A percentile compares a stretch with the other conserved stretches of the same genome.
Conservation (phyloP, 2,888 invertebrate species). For the Platynereis dumerilii region DNA sequence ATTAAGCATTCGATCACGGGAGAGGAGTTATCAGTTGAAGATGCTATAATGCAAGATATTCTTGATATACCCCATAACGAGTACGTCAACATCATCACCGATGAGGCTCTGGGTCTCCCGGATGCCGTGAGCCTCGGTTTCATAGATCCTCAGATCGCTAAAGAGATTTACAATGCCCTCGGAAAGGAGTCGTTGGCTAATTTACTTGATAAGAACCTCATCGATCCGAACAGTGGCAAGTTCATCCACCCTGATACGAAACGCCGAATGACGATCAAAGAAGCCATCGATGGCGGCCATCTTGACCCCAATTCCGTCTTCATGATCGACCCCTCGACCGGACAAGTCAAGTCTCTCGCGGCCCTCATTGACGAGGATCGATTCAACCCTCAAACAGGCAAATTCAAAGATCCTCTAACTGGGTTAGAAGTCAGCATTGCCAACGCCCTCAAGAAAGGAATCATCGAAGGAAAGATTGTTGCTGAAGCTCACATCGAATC, state of each 20-base stretch:
- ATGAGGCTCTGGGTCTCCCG: constrained; percentile 41
- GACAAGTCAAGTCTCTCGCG: constrained; percentile 50
- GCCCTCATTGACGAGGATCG: constrained; percentile 52
- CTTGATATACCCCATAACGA: constrained; percentile 38
- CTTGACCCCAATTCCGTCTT: constrained; percentile 52
- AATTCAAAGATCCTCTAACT: constrained; percentile 72
- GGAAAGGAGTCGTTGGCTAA: constrained; percentile 61
- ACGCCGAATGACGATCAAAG: constrained; percentile 70
- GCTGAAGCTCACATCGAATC: constrained; percentile 5
- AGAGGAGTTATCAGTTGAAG: constrained; percentile 70
- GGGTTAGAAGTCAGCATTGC: constrained; percentile 70
- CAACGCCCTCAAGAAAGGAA: constrained; percentile 82
- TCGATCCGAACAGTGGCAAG: constrained; percentile 64
- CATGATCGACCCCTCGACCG: constrained; percentile 52
- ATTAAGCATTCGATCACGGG: constrained; percentile 79
- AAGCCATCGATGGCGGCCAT: constrained; percentile 74
- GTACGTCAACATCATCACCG: constrained; percentile 25
- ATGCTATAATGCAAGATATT: constrained; percentile 50
- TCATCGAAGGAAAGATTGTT: constrained; percentile 48
- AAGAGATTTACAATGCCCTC: constrained; percentile 51
- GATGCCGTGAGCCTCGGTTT: constrained; percentile 43
- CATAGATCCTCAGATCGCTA: constrained; percentile 28
- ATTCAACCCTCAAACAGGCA: constrained; percentile 70
- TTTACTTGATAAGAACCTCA: constrained; percentile 53
- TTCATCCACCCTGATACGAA: constrained; percentile 60